Percentiles rank a stretch among this genome's conserved stretches.
These are phyloP conservation scores for Argynnis bischoffii DNA, from an alignment of 2,888 invertebrate species.

Conservation along the genomic window DNA sequence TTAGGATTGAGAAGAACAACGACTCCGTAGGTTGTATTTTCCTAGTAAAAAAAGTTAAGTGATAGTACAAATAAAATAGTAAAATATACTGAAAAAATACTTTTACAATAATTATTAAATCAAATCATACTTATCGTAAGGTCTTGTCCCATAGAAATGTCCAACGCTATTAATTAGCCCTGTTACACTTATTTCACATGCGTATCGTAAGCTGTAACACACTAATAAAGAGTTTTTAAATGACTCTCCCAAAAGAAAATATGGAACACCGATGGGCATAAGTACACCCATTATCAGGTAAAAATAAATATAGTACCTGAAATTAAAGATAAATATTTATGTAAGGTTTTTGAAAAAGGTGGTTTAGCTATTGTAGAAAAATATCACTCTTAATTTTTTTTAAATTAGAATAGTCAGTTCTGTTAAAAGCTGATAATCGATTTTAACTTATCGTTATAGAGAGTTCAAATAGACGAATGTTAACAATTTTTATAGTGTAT, in stretches of 20 bases:
- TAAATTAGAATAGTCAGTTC: too few species aligned
- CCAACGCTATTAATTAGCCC: slow-evolving; percentile 93
- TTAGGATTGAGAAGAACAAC: slow-evolving; percentile 85
- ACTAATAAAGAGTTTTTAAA: slow-evolving; percentile 83
- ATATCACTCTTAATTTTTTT: too few species aligned
- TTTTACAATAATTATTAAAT: slow-evolving; percentile 4
- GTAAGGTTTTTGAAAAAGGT: too few species aligned
- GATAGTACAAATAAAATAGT: too few species aligned
- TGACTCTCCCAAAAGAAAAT: slow-evolving; percentile 86
- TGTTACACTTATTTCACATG: slow-evolving; percentile 85
- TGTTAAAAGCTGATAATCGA: too few species aligned
- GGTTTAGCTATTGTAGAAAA: too few species aligned
- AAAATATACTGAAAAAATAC: too few species aligned
- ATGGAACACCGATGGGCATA: slow-evolving; percentile 85
- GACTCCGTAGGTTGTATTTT: slow-evolving; percentile 91
- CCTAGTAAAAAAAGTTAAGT: slow-evolving; percentile 62
- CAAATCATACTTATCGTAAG: slow-evolving; percentile 87
- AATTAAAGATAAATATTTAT: slow-evolving; percentile 47
- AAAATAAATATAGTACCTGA: slow-evolving; percentile 85
- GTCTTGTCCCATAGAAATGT: slow-evolving; percentile 89
- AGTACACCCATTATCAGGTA: slow-evolving; percentile 83
- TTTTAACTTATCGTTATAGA: too few species aligned
- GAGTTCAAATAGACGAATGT: too few species aligned
- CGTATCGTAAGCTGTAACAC: slow-evolving; percentile 84
- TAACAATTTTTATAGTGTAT: too few species aligned